Conservation (phyloP, 2,888 invertebrate species). For the Pinctada fucata region DNA sequence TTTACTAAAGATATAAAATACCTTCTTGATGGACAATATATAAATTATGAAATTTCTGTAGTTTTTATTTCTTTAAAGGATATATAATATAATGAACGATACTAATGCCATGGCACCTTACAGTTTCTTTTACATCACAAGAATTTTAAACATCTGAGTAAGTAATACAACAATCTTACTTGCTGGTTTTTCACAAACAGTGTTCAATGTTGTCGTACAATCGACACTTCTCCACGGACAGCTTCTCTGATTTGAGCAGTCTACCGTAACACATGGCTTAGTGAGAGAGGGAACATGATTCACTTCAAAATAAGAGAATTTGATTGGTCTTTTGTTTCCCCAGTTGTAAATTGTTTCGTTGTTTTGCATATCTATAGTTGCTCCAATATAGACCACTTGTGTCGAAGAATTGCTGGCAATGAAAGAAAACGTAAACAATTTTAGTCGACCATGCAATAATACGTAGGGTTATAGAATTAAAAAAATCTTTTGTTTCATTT, state of each 20-base stretch:
- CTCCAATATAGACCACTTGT: neutral
- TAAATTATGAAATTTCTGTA: too few relatives aligned
- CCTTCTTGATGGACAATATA: too few relatives aligned
- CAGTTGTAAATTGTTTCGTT: conserved; percentile 1
- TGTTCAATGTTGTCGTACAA: neutral
- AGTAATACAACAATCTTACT: conserved; percentile 13
- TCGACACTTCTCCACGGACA: conserved; percentile 13
- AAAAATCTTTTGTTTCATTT: too few relatives aligned
- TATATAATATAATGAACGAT: too few relatives aligned
- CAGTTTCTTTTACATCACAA: too few relatives aligned
- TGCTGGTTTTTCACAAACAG: conserved; percentile 33
- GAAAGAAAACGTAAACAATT: neutral
- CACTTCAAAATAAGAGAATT: conserved; percentile 8
- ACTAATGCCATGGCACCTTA: too few relatives aligned
- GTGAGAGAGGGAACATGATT: neutral
- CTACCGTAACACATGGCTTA: conserved; percentile 11
- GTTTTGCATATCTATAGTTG: neutral
- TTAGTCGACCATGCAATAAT: too few relatives aligned
- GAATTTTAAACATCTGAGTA: neutral
- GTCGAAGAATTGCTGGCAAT: neutral
- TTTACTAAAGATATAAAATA: too few relatives aligned
- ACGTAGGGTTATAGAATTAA: too few relatives aligned
- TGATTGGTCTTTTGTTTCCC: conserved; percentile 19
- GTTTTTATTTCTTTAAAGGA: too few relatives aligned
- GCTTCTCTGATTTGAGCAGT: conserved; percentile 13